phyloP scores from a whole-genome alignment of 2,888 invertebrate genomes.

The Elmis aenea region DNA sequence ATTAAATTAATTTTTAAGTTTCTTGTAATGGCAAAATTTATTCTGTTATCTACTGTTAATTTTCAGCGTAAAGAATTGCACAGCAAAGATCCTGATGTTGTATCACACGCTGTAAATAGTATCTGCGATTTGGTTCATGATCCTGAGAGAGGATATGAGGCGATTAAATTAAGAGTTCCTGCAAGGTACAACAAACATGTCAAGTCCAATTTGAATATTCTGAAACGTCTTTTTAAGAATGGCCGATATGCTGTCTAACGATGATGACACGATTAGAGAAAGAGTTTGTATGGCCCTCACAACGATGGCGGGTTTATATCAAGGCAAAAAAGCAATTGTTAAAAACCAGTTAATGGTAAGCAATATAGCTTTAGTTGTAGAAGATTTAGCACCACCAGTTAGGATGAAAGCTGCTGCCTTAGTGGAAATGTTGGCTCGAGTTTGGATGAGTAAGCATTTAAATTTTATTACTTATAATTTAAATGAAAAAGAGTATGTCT shows the following conservation, averaged over 20 bases:
- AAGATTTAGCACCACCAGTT: slow-evolving; percentile 38
- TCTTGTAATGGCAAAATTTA: no score
- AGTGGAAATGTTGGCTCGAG: slow-evolving; percentile 41
- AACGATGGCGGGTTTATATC: slow-evolving; percentile 40
- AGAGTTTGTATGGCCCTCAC: slow-evolving; percentile 40
- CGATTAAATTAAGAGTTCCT: slow-evolving; percentile 41
- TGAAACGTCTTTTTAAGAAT: slow-evolving; percentile 33
- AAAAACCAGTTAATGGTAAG: slow-evolving; percentile 36
- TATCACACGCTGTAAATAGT: slow-evolving; percentile 44
- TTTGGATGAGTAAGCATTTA: slow-evolving; percentile 37
- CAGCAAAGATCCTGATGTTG: slow-evolving; percentile 34
- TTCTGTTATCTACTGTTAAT: no score
- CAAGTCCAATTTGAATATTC: neutral
- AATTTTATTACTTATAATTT: no score
- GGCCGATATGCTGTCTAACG: slow-evolving; percentile 36
- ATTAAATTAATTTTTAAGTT: no score
- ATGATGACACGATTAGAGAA: slow-evolving; percentile 42
- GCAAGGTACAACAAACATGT: slow-evolving; percentile 42
- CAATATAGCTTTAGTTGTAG: slow-evolving; percentile 34
- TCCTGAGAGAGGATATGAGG: slow-evolving; percentile 47
- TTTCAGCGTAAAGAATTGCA: slow-evolving; percentile 44
- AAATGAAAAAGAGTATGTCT: no score
- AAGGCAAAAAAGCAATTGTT: slow-evolving; percentile 44
- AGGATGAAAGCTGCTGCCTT: slow-evolving; percentile 42
- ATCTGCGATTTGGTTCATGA: slow-evolving; percentile 45